Conservation (phyloP, 2,888 invertebrate species). For the Odontothrips loti region DNA sequence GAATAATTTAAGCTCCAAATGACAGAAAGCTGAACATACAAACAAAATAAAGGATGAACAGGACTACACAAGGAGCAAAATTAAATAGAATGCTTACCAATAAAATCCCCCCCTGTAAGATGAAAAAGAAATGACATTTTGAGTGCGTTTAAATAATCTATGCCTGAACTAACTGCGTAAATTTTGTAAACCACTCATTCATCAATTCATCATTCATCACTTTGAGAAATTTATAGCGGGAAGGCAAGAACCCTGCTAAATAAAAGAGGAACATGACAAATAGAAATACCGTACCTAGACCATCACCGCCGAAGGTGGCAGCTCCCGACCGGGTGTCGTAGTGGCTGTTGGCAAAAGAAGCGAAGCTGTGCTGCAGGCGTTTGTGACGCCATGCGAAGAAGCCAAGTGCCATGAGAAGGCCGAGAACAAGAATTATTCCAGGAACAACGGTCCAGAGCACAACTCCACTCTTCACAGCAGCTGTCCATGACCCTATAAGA, state of each 20-base stretch:
- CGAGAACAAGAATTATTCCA: conserved; percentile 49
- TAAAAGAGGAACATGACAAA: not conserved
- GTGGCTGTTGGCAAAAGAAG: conserved; percentile 75
- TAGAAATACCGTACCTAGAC: conserved; percentile 54
- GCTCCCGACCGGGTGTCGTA: conserved; percentile 84
- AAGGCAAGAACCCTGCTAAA: not conserved
- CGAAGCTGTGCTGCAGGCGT: conserved; percentile 70
- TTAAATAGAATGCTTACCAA: conserved; percentile 30
- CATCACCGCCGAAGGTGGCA: conserved; percentile 73
- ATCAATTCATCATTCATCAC: not conserved
- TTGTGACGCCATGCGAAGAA: conserved; percentile 65
- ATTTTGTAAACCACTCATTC: not conserved
- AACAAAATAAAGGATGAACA: not conserved
- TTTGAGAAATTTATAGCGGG: not conserved
- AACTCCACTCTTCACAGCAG: conserved; percentile 45
- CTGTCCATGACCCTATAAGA: conserved; percentile 30
- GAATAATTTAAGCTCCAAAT: too few relatives aligned
- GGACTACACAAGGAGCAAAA: conserved; percentile 21
- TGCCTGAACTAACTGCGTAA: conserved; percentile 4
- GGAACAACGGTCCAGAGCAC: conserved; percentile 51
- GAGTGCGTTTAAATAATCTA: not conserved
- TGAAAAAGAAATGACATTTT: conserved; percentile 28
- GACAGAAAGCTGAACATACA: too few relatives aligned
- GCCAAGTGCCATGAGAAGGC: conserved; percentile 48
- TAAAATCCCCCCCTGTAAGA: conserved; percentile 34